A percentile compares a stretch with the other conserved stretches of the same genome.
Evolutionary conservation across 35 echinoderm and acorn worm genomes (phyloP).

Genomic region (Heliocidaris erythrogramma): DNA sequence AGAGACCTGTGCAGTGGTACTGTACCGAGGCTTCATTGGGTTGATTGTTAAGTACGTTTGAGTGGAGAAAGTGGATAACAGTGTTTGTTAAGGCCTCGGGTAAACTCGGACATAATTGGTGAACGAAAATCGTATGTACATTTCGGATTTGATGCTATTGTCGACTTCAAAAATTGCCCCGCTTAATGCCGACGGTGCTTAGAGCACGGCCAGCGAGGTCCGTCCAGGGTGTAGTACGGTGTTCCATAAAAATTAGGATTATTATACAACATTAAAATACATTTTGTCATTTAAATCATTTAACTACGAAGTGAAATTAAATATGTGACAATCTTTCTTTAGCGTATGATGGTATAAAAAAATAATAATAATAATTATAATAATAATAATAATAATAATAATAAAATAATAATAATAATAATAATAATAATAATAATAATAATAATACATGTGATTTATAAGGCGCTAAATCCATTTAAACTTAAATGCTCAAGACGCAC

Average conservation of each 20-base stretch:
- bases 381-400: too few relatives aligned
- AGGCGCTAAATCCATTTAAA: too few relatives aligned
- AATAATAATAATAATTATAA: too few relatives aligned
- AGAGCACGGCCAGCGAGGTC: not conserved
- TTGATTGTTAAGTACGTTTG: not conserved
- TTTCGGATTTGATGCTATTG: slow-evolving; percentile 22
- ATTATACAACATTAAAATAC: too few relatives aligned
- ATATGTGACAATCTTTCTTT: too few relatives aligned
- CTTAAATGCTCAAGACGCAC: too few relatives aligned
- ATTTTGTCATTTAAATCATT: too few relatives aligned
- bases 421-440: too few relatives aligned
- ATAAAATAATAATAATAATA: too few relatives aligned
- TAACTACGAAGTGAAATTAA: too few relatives aligned
- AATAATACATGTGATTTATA: too few relatives aligned
- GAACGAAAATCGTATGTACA: slow-evolving; percentile 45
- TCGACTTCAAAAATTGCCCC: slow-evolving; percentile 18
- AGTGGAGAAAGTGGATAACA: not conserved
- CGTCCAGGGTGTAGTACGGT: not conserved
- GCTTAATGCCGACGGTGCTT: slow-evolving; percentile 30
- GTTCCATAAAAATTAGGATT: not conserved
- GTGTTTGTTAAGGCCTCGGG: slow-evolving; percentile 30
- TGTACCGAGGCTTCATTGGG: not conserved
- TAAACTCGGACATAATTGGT: slow-evolving; percentile 36
- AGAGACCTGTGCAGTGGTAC: not conserved
- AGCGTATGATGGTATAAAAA: too few relatives aligned